Conservation (phyloP, 2,797 vertebrate genomes). For the Naso thynnoides region DNA sequence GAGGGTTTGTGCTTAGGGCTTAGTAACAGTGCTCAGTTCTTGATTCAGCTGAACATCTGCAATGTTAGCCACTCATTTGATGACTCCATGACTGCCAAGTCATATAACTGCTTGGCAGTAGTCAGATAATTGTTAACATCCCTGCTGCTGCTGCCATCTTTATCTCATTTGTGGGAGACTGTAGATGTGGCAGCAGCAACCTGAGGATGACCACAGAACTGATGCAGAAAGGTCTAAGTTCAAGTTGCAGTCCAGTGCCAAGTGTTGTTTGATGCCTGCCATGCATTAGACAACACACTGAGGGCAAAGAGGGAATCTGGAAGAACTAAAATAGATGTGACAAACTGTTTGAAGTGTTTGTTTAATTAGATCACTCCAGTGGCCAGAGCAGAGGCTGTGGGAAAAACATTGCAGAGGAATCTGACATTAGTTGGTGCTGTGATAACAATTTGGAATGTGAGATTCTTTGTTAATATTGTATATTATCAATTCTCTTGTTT, state of each 20-base stretch:
- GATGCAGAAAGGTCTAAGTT: slow-evolving; percentile 11
- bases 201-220: slow-evolving; percentile 13
- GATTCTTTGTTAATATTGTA: background rate
- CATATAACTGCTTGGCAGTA: slow-evolving; percentile 43
- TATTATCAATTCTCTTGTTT: background rate
- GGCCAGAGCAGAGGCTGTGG: background rate
- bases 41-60: slow-evolving; percentile 51
- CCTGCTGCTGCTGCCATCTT: slow-evolving; percentile 44
- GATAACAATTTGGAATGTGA: background rate
- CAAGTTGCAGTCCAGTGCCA: slow-evolving; percentile 6
- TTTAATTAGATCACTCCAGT: slow-evolving; percentile 17
- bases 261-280: slow-evolving; percentile 18
- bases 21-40: slow-evolving; percentile 21
- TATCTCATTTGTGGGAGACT: slow-evolving; percentile 22
- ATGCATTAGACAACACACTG: slow-evolving; percentile 13
- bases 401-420: slow-evolving; percentile 4
- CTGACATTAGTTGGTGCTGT: background rate
- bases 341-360: slow-evolving; percentile 6
- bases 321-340: slow-evolving; percentile 27
- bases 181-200: slow-evolving; percentile 10
- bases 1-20: background rate
- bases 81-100: slow-evolving; percentile 42
- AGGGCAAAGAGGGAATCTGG: slow-evolving; percentile 8
- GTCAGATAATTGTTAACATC: slow-evolving; percentile 39
- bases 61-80: slow-evolving; percentile 19